These are phyloP conservation scores for Petroica traversi DNA, from an alignment of 2,113 vertebrate genomes.

Conservation along the genomic window DNA sequence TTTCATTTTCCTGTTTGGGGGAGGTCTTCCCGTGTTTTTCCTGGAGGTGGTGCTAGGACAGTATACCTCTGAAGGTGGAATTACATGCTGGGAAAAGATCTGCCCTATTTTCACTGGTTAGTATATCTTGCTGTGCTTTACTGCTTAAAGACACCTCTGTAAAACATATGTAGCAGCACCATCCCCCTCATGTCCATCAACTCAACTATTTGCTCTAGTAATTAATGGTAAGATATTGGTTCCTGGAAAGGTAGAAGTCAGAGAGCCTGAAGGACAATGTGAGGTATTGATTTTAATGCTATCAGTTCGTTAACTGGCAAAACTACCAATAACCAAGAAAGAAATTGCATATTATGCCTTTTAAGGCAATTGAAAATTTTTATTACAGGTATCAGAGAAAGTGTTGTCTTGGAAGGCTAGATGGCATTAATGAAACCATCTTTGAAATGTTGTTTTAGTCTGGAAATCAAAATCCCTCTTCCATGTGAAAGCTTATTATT, in stretches of 20 bases:
- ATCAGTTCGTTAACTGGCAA: slow-evolving; percentile 4
- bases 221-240: background rate
- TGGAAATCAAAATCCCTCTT: background rate
- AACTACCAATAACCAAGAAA: background rate
- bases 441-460: background rate
- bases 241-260: slow-evolving; percentile 41
- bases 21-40: slow-evolving; percentile 97
- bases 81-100: slow-evolving; percentile 98
- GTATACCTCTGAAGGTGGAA: slow-evolving; percentile 97
- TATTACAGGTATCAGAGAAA: background rate
- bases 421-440: background rate
- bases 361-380: background rate
- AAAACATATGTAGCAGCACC: background rate
- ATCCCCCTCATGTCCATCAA: background rate
- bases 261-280: slow-evolving; percentile 11
- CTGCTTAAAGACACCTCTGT: background rate
- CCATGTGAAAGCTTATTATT: background rate
- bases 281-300: slow-evolving; percentile 32
- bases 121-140: slow-evolving; percentile 39
- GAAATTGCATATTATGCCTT: background rate
- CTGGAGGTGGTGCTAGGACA: slow-evolving; percentile 96
- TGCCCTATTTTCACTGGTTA: slow-evolving; percentile 97
- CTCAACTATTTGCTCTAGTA: background rate
- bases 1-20: slow-evolving; percentile 97
- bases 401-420: background rate